Evolutionary conservation across 2,888 invertebrate species (phyloP).

Genomic region (Caenorhabditis sp.): DNA sequence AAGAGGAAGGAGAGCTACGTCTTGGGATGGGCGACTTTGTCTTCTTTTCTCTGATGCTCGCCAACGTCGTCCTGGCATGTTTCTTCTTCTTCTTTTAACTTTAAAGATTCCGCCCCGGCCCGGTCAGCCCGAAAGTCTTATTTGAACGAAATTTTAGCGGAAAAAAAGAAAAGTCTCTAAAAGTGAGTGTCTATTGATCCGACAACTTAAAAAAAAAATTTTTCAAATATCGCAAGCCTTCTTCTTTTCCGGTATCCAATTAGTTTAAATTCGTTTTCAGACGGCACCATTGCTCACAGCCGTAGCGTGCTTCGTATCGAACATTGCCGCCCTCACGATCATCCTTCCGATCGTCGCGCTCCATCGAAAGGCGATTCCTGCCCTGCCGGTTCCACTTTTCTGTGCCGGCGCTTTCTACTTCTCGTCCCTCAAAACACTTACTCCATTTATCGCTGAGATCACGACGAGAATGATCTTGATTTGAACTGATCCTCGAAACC

Average conservation of each 20-base stretch:
- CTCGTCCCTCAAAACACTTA: slow-evolving; percentile 40
- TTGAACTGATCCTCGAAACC: background rate
- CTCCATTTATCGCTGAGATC: slow-evolving; percentile 27
- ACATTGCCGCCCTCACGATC: slow-evolving; percentile 38
- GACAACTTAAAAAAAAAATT: no score
- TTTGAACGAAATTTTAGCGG: no score
- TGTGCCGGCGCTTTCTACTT: slow-evolving; percentile 46
- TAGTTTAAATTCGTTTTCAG: slow-evolving; percentile 21
- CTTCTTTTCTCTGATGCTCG: slow-evolving; percentile 53
- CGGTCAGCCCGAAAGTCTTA: no score
- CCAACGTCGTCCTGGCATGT: slow-evolving; percentile 35
- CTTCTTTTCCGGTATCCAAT: background rate
- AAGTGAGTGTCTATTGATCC: no score
- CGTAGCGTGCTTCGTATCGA: slow-evolving; percentile 41
- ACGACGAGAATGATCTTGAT: slow-evolving; percentile 14
- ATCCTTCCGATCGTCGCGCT: slow-evolving; percentile 48
- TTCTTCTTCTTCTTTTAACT: no score
- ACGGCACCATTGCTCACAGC: slow-evolving; percentile 21
- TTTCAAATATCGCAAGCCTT: background rate
- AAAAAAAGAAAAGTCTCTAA: no score
- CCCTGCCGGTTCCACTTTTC: slow-evolving; percentile 40
- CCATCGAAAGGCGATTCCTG: slow-evolving; percentile 36
- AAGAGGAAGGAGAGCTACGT: slow-evolving; percentile 36
- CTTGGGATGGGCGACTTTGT: slow-evolving; percentile 54
- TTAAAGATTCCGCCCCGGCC: no score